phyloP scores from a whole-genome alignment of 1,140 invertebrate species.

The Danaus plexippus region DNA sequence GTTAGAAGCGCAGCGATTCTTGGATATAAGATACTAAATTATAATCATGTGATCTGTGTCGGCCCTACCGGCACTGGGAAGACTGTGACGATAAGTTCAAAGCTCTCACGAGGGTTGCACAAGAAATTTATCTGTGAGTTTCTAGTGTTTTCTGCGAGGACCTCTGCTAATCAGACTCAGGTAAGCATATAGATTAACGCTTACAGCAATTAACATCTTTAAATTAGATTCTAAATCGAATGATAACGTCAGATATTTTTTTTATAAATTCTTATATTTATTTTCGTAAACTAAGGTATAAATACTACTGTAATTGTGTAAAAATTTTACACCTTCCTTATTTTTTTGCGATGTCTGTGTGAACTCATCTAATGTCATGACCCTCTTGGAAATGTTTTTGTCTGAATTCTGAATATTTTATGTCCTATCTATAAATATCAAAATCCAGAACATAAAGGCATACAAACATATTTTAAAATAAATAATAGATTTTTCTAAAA shows the following conservation, averaged over 20 bases:
- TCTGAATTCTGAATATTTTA: no score
- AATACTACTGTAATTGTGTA: no score
- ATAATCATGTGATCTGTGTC: conserved; percentile 80
- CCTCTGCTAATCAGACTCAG: conserved; percentile 84
- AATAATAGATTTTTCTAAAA: no score
- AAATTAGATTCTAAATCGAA: no score
- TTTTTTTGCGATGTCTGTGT: neutral
- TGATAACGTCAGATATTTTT: no score
- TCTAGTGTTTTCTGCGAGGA: conserved; percentile 85
- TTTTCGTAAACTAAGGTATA: no score
- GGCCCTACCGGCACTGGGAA: conserved; percentile 89
- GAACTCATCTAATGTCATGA: neutral
- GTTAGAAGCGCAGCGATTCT: conserved; percentile 81
- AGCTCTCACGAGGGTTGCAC: conserved; percentile 74
- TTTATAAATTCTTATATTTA: no score
- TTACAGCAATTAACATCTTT: conserved; percentile 5
- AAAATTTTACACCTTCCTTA: no score
- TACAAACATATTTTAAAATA: no score
- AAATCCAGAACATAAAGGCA: no score
- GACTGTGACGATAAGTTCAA: conserved; percentile 80
- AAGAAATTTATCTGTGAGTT: conserved; percentile 81
- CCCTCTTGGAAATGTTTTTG: conserved; percentile 5
- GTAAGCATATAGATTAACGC: conserved; percentile 47
- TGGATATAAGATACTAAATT: conserved; percentile 73
- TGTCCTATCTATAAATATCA: no score